Evolutionary conservation across 2,113 vertebrate genomes (phyloP).

Genomic region (Xiphophorus couchianus): DNA sequence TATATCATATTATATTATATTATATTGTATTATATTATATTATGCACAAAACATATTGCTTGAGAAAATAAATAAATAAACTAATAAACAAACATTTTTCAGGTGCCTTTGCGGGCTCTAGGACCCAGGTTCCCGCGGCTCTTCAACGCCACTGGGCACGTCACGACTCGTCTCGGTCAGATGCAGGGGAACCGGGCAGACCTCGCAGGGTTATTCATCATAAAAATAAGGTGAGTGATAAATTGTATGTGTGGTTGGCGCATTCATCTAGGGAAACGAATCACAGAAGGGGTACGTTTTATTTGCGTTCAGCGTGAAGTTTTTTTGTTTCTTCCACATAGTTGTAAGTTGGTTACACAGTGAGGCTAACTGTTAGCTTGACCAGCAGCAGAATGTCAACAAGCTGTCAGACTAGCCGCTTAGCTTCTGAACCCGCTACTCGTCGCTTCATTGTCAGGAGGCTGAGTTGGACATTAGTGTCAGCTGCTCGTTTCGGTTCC

Average conservation of each 20-base stretch:
- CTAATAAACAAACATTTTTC: background rate
- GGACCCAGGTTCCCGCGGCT: slow-evolving; percentile 46
- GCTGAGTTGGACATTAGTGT: background rate
- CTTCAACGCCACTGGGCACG: slow-evolving; percentile 46
- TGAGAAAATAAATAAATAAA: background rate
- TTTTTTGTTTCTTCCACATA: background rate
- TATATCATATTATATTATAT: no score
- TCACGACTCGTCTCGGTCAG: slow-evolving; percentile 69
- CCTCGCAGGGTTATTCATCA: background rate
- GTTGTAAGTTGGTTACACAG: slow-evolving; percentile 9
- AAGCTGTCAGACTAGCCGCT: slow-evolving; percentile 46
- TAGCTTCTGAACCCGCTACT: slow-evolving; percentile 34
- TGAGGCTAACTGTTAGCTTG: slow-evolving; percentile 54
- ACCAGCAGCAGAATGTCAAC: slow-evolving; percentile 55
- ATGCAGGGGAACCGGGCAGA: slow-evolving; percentile 51
- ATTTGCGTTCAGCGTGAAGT: background rate
- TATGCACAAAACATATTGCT: background rate
- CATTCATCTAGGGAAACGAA: rapidly evolving
- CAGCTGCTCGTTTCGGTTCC: slow-evolving; percentile 18
- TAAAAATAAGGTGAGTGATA: slow-evolving; percentile 51
- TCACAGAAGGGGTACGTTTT: background rate
- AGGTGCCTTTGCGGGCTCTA: slow-evolving; percentile 21
- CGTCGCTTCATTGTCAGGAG: background rate
- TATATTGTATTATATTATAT: no score
- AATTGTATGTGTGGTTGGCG: background rate